These are phyloP conservation scores for Apis laboriosa DNA, from an alignment of 1,140 invertebrate genomes.

Conservation along the genomic window DNA sequence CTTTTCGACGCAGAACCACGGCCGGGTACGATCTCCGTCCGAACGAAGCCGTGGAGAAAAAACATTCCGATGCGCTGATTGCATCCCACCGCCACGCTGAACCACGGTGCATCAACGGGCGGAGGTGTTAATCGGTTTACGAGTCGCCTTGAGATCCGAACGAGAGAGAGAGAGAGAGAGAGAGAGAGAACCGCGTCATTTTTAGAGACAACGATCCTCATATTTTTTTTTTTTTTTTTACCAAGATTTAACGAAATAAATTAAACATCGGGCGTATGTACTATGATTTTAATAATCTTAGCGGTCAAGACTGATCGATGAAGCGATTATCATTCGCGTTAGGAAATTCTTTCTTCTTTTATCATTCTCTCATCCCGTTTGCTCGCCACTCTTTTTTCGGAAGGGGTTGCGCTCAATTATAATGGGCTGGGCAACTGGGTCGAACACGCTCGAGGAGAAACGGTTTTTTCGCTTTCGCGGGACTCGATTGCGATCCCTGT, in stretches of 20 bases:
- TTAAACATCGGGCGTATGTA: no score
- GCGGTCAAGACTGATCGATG: not conserved
- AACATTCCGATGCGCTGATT: conserved; percentile 64
- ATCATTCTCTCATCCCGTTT: not conserved
- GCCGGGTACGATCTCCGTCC: conserved; percentile 15
- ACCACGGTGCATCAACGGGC: conserved; percentile 24
- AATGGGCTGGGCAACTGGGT: not conserved
- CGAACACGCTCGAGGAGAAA: conserved; percentile 10
- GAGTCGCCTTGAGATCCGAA: conserved; percentile 21
- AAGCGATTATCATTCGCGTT: not conserved
- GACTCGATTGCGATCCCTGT: conserved; percentile 22
- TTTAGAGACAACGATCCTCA: not conserved
- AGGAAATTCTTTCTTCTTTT: not conserved
- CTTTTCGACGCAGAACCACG: conserved; percentile 37
- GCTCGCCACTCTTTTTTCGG: no score
- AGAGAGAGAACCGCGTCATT: not conserved
- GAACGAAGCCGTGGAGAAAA: conserved; percentile 35
- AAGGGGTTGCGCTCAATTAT: conserved; percentile 1
- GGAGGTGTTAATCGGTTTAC: conserved; percentile 40
- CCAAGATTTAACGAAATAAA: not conserved
- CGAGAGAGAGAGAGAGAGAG: not conserved
- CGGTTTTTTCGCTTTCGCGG: conserved; percentile 30
- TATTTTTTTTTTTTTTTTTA: not conserved
- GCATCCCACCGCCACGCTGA: conserved; percentile 42
- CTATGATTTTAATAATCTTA: no score